A percentile compares a stretch with the other conserved stretches of the same genome.
Evolutionary conservation across 2,888 invertebrate genomes (phyloP).

Genomic region (Laothoe populi): DNA sequence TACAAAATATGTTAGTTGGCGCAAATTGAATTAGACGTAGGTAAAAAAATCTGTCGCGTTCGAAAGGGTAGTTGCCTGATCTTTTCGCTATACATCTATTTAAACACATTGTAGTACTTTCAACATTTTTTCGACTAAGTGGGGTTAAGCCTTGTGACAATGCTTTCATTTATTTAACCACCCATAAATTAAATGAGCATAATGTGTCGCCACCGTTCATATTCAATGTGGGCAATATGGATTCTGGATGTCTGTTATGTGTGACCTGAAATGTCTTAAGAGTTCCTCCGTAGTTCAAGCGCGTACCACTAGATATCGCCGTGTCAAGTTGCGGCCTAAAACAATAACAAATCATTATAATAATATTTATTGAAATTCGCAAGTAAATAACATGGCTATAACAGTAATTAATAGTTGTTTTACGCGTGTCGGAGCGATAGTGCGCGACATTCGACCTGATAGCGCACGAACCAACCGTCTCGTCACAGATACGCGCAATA

Average conservation of each 20-base stretch:
- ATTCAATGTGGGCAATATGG: too few species aligned
- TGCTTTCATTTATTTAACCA: too few species aligned
- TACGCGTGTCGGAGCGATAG: conserved; percentile 20
- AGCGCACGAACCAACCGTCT: conserved; percentile 15
- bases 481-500: conserved; percentile 29
- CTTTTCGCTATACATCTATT: too few species aligned
- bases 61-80: too few species aligned
- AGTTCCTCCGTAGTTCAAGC: background rate
- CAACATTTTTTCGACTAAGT: too few species aligned
- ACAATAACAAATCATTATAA: conserved; percentile 1
- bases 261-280: background rate
- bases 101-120: too few species aligned
- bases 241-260: background rate
- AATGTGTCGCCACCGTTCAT: too few species aligned
- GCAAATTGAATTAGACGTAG: too few species aligned
- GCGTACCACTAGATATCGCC: conserved; percentile 2
- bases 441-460: conserved; percentile 20
- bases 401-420: conserved; percentile 20
- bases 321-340: background rate
- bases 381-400: conserved; percentile 11
- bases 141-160: too few species aligned
- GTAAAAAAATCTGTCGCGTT: too few species aligned
- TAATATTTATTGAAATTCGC: conserved; percentile 9
- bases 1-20: too few species aligned
- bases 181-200: too few species aligned